Evolutionary conservation across 2,797 vertebrate species (phyloP).

Genomic region (Microctenopoma lineatum): DNA sequence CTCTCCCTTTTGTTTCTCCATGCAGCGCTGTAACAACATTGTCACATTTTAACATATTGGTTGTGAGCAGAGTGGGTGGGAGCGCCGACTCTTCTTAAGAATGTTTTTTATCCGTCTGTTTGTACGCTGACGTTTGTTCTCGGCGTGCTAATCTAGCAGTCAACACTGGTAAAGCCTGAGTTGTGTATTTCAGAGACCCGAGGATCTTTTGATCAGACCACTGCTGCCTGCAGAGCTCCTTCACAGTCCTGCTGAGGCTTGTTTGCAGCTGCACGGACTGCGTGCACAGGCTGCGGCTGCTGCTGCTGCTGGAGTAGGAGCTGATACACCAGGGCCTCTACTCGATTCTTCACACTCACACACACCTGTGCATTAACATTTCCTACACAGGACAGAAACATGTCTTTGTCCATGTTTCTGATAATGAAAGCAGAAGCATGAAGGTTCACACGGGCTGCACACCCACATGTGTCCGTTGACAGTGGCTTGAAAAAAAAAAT

Average conservation of each 20-base stretch:
- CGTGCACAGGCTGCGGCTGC: constrained; percentile 32
- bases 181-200: constrained; percentile 62
- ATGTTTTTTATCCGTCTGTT: constrained; percentile 54
- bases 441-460: constrained; percentile 28
- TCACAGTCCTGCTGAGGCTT: constrained; percentile 50
- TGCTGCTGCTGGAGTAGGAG: constrained; percentile 15
- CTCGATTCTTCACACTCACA: constrained; percentile 28
- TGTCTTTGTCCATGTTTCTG: constrained; percentile 46
- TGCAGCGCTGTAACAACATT: constrained; percentile 45
- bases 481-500: constrained; percentile 34
- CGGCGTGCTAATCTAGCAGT: constrained; percentile 64
- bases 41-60: constrained; percentile 66
- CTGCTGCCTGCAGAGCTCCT: constrained; percentile 59
- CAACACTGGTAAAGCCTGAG: constrained; percentile 56
- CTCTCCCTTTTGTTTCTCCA: constrained; percentile 41
- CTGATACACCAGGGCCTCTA: constrained; percentile 20
- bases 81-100: constrained; percentile 51
- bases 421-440: constrained; percentile 51
- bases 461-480: constrained; percentile 36
- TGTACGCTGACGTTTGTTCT: constrained; percentile 66
- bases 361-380: constrained; percentile 51
- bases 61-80: constrained; percentile 65
- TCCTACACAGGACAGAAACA: constrained; percentile 16
- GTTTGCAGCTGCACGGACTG: constrained; percentile 59
- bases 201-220: constrained; percentile 75